Evolutionary conservation across 2,113 vertebrate species (phyloP), one percentile per base, ranked within the genome.

Genomic region (Rousettus leschenaultii): DNA sequence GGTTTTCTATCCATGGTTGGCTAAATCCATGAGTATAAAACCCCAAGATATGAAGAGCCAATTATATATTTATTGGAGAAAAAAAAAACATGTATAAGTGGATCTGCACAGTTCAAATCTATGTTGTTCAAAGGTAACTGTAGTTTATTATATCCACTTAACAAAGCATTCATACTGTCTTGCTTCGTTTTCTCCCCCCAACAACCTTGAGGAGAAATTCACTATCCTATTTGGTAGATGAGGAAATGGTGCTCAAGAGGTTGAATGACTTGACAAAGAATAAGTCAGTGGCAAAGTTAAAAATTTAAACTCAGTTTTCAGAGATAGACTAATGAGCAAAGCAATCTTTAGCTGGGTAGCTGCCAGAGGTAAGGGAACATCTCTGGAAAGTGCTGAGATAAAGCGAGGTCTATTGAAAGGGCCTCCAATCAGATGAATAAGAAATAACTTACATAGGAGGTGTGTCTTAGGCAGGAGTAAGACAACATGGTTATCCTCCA

Each of bases 221-320:
- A 30, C n/a, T 77, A 19, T 65, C 82, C 74, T 86, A 65, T 28
- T 92, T 95, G 68, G 2, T 38, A 80, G 82, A 74, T 78, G 84
- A 92, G 35, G 40, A 96, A 55, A 57, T 57, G n/a, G 63, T 19
- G 9, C 85, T 96, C 14, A 92, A 86, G 77, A 96, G 75, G 28
- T 51, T 91, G 86, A 93, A 48, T 74, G 79, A 93, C 61, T 96
- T 93, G 83, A 83, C 70, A 85, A 91, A 92, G 3, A n/a, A 48
- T 18, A 96, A 38, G 74, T 57, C 40, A 38, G 26, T 18, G 74
- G 40, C 38, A 78, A 24, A 86, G 96, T 91, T 96, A 96, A 94
- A 94, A 86, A 78, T 86, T 88, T 96, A 96, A 97, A 79, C 91
- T 82, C 63, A 40, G 1, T 88, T 91, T 74, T 87, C 53, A 90